phyloP scores from a whole-genome alignment of 2,797 vertebrate genomes.

The Squalus acanthias region DNA sequence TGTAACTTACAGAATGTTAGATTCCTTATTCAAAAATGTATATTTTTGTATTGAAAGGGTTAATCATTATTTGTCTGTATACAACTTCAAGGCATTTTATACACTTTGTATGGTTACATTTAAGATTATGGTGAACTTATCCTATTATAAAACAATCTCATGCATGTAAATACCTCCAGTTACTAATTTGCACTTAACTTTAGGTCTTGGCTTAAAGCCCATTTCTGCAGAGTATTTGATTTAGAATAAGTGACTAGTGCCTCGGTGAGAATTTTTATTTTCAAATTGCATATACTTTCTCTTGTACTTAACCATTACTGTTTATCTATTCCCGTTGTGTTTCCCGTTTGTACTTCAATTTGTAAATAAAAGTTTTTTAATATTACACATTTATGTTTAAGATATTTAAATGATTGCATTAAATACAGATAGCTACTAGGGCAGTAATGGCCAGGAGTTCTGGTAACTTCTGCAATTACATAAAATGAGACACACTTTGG shows the following conservation, averaged over 20 bases:
- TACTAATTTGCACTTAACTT: neutral
- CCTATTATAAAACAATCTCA: neutral
- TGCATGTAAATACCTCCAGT: neutral
- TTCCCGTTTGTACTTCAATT: neutral
- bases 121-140: slow-evolving; percentile 20
- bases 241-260: neutral
- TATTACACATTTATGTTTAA: neutral
- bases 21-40: slow-evolving; percentile 33
- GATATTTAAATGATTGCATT: neutral
- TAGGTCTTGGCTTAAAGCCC: neutral
- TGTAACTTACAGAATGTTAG: slow-evolving; percentile 8
- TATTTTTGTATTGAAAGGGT: slow-evolving; percentile 36
- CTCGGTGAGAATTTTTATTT: neutral
- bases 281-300: neutral
- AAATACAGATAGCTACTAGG: neutral
- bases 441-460: neutral
- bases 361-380: slow-evolving; percentile 25
- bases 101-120: slow-evolving; percentile 5
- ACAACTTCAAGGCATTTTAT: slow-evolving; percentile 22
- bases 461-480: neutral
- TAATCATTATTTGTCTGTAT: slow-evolving; percentile 19
- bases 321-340: neutral
- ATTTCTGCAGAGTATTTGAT: neutral
- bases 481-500: neutral
- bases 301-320: neutral